phyloP scores from a whole-genome alignment of 2,888 invertebrate genomes.

The Spicauda simplicius region DNA sequence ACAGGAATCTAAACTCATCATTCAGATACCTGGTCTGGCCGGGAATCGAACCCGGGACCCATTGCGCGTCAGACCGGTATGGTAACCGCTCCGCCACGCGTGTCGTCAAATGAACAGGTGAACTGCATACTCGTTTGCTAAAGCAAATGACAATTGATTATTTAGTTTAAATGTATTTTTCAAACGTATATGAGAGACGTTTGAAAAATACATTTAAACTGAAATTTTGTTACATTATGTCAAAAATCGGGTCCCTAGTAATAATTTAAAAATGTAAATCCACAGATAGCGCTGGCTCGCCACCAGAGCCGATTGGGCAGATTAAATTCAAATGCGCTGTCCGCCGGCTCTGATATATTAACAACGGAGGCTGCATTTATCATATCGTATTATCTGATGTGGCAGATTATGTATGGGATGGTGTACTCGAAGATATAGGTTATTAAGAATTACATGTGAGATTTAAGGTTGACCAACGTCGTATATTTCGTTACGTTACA shows the following conservation, averaged over 20 bases:
- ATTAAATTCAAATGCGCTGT: conserved; percentile 34
- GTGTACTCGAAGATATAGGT: neutral
- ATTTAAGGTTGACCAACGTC: too few relatives aligned
- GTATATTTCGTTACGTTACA: too few relatives aligned
- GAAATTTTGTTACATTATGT: neutral
- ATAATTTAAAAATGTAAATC: conserved; percentile 16
- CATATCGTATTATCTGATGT: conserved; percentile 11
- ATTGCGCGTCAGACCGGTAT: too few relatives aligned
- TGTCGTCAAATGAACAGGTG: too few relatives aligned
- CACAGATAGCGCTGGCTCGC: conserved; percentile 25
- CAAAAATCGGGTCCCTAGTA: conserved; percentile 7
- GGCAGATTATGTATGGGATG: conserved; percentile 1
- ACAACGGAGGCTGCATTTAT: conserved; percentile 20
- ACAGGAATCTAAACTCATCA: too few relatives aligned
- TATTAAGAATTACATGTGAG: neutral
- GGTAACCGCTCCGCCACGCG: too few relatives aligned
- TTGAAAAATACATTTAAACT: neutral
- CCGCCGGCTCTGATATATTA: conserved; percentile 15
- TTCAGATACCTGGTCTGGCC: too few relatives aligned
- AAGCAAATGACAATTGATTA: too few relatives aligned
- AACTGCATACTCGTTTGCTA: too few relatives aligned
- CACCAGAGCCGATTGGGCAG: conserved; percentile 29
- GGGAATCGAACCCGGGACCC: too few relatives aligned
- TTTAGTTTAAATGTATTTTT: too few relatives aligned
- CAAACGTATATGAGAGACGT: too few relatives aligned